Evolutionary conservation across 35 echinoderm and acorn worm genomes (phyloP).

Genomic region (Eucidaris tribuloides): DNA sequence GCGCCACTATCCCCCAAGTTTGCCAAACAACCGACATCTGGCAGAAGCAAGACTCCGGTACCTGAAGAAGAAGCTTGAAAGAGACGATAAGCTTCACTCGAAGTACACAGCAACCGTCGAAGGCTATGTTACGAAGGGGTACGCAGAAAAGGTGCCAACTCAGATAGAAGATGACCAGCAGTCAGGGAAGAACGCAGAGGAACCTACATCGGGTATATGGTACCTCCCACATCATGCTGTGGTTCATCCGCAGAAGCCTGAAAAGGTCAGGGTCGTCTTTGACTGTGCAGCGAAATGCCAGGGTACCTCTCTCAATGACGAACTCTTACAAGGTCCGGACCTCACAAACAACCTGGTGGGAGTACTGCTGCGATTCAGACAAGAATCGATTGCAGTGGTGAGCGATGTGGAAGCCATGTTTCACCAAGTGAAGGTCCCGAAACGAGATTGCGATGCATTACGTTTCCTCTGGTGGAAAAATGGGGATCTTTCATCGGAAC

Average conservation of each 20-base stretch:
- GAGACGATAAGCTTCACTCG: neutral
- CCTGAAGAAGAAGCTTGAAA: constrained; percentile 25
- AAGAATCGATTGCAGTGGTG: constrained; percentile 26
- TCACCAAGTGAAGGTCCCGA: constrained; percentile 41
- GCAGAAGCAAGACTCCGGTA: constrained; percentile 24
- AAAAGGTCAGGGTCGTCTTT: constrained; percentile 51
- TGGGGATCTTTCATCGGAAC: constrained; percentile 6
- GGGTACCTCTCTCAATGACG: constrained; percentile 45
- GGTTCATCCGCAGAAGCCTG: constrained; percentile 35
- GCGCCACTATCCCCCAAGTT: neutral
- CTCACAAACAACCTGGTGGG: constrained; percentile 45
- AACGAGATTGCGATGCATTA: constrained; percentile 23
- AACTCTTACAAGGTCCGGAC: constrained; percentile 50
- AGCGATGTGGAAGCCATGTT: constrained; percentile 53
- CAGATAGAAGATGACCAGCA: neutral
- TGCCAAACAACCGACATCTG: neutral
- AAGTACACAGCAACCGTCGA: constrained; percentile 35
- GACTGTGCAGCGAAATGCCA: constrained; percentile 50
- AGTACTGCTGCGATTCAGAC: constrained; percentile 40
- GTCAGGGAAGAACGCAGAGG: neutral
- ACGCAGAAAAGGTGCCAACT: constrained; percentile 46
- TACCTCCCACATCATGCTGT: constrained; percentile 60
- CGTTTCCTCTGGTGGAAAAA: constrained; percentile 62
- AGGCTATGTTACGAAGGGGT: constrained; percentile 33
- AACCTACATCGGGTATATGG: neutral